Base-by-base conservation (phyloP, 2,888 invertebrate species). In the Cheilosia pagana region DNA sequence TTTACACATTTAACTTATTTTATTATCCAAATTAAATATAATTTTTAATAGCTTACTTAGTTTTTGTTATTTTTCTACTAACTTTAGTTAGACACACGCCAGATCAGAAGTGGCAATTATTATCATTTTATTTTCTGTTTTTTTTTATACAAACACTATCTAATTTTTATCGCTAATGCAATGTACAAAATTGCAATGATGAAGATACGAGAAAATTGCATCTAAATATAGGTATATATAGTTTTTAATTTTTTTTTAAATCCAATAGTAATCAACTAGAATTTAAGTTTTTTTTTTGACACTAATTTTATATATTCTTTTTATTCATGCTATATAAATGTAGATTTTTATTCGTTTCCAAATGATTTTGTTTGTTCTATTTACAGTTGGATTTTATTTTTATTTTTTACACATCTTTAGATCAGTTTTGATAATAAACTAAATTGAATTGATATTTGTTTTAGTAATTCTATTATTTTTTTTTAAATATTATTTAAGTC, bases 1-100 rank as follows among this genome's bases (percentile, higher is more conserved):
- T 83, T 52, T 83, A 83, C 79, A 83, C 31, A 74, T 62, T 62
- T 74, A 78, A 74, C 59, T 53, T 43, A 57, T 65, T 63, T 68
- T 76, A 19, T 14, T 35, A 50, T 48, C 31, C 25, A 63, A 28
- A 23, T 52, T 23, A 28, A 45, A 59, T 63, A 53, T 25, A 60
- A n/a, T 41, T 60, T 65, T 39, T 21, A 63, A 59, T 60, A 28
- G 2, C n/a, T 39, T 55, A 63, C 3, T 43, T 28, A 21, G 25
- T 57, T 41, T 70, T 31, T 39, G 0, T 28, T 28, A 1, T 59
- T 6, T 19, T 67, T 57, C 60, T 52, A 57, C 71, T 77, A 60
- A 31, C 23, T 39, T 74, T 68, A 70, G 79, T 70, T 75, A 78
- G 67, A 78, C 78, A 63, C 78, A 43, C 41, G 52, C 63, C 41